These are phyloP conservation scores for Erethizon dorsatum DNA, from an alignment of 2,797 vertebrate genomes.

Conservation along the genomic window DNA sequence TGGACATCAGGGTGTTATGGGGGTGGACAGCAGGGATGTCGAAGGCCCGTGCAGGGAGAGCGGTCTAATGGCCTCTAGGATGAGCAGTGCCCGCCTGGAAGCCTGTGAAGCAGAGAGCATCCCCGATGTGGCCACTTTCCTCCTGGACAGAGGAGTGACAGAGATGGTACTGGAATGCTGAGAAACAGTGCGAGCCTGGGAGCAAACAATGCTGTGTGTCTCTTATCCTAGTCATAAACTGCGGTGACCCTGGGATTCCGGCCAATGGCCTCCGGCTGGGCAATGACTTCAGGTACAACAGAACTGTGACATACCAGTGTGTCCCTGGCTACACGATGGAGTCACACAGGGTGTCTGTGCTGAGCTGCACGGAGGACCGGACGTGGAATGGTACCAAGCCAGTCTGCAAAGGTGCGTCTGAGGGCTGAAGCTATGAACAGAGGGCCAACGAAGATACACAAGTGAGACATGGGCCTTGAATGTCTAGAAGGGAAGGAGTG, in stretches of 20 bases:
- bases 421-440: neutral
- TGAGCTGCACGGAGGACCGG: conserved; percentile 97
- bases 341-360: conserved; percentile 93
- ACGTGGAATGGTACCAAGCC: conserved; percentile 98
- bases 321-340: conserved; percentile 97
- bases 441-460: neutral
- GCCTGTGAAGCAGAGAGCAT: too few relatives aligned
- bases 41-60: neutral
- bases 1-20: neutral
- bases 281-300: conserved; percentile 95
- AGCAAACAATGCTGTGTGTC: neutral
- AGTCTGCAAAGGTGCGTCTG: conserved; percentile 94
- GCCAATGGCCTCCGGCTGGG: conserved; percentile 96
- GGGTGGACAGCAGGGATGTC: too few relatives aligned
- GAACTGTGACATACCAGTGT: conserved; percentile 94
- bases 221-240: conserved; percentile 94
- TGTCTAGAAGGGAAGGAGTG: neutral
- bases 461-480: neutral
- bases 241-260: conserved; percentile 97
- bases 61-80: neutral
- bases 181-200: neutral
- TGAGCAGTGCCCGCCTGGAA: neutral
- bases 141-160: neutral
- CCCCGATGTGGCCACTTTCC: neutral
- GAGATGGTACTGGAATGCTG: neutral